Percentiles rank a stretch among this genome's conserved stretches.
Conservation (phyloP, 2,888 invertebrate genomes). For the Acanthacorydalis orientalis region DNA sequence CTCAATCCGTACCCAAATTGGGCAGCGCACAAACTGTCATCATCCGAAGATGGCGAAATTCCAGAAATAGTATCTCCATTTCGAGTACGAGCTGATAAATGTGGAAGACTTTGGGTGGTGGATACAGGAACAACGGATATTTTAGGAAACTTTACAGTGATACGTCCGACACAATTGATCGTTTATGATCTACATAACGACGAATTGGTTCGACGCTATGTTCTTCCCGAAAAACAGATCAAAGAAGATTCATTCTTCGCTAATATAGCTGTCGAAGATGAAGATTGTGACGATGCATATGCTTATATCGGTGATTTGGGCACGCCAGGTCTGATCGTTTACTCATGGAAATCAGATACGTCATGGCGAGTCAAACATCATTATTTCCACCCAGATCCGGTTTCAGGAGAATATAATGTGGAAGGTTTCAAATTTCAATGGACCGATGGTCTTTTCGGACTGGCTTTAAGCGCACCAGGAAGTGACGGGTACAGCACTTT, state of each 20-base stretch:
- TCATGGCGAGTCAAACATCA: slow-evolving; percentile 62
- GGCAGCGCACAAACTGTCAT: slow-evolving; percentile 49
- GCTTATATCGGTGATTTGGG: slow-evolving; percentile 58
- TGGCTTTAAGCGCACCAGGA: slow-evolving; percentile 48
- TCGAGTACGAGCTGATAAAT: slow-evolving; percentile 53
- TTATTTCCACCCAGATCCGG: slow-evolving; percentile 51
- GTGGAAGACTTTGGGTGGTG: slow-evolving; percentile 62
- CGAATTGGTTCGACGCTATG: slow-evolving; percentile 44
- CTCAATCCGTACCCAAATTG: slow-evolving; percentile 66
- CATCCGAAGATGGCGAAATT: slow-evolving; percentile 26
- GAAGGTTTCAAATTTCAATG: slow-evolving; percentile 53
- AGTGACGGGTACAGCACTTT: slow-evolving; percentile 49
- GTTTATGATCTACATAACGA: slow-evolving; percentile 59
- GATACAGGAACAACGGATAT: slow-evolving; percentile 55
- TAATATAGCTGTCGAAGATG: slow-evolving; percentile 61
- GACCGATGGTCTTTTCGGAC: slow-evolving; percentile 62
- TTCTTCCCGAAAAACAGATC: slow-evolving; percentile 43
- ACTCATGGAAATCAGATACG: slow-evolving; percentile 51
- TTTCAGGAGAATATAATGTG: slow-evolving; percentile 55
- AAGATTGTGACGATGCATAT: slow-evolving; percentile 50
- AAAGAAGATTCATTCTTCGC: slow-evolving; percentile 55
- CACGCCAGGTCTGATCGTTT: slow-evolving; percentile 52
- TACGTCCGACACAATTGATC: slow-evolving; percentile 43
- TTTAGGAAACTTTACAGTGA: slow-evolving; percentile 28
- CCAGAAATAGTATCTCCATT: slow-evolving; percentile 60